These are phyloP conservation scores for Anastatus disparis DNA, from an alignment of 1,140 invertebrate species.

Conservation along the genomic window DNA sequence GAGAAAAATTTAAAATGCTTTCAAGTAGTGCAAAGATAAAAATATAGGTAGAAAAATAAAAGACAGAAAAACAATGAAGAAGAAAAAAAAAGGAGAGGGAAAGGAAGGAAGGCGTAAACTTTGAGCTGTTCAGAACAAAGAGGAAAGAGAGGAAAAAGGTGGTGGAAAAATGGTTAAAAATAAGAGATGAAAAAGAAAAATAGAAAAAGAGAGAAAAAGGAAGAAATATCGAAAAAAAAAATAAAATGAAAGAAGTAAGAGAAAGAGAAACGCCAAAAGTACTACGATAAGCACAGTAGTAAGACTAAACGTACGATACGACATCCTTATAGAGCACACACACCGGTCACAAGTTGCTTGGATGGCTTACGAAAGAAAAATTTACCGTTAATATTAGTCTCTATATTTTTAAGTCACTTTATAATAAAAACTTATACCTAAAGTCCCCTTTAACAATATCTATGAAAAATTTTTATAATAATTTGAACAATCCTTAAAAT, in stretches of 20 bases:
- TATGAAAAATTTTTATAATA: too few relatives aligned
- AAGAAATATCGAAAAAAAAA: slow-evolving; percentile 16
- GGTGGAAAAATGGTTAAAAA: background rate
- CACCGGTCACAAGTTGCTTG: slow-evolving; percentile 10
- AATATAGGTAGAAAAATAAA: slow-evolving; percentile 31
- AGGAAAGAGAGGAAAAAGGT: slow-evolving; percentile 17
- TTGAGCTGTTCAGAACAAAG: slow-evolving; percentile 34
- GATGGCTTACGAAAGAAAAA: slow-evolving; percentile 21
- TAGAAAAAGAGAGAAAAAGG: background rate
- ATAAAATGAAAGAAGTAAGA: background rate
- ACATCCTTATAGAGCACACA: background rate
- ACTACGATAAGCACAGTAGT: slow-evolving; percentile 34
- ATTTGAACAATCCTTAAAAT: too few relatives aligned
- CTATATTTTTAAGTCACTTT: background rate
- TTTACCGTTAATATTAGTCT: slow-evolving; percentile 20
- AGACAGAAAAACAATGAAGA: slow-evolving; percentile 35
- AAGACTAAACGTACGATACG: slow-evolving; percentile 37
- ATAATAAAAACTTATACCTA: too few relatives aligned
- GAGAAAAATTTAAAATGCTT: slow-evolving; percentile 33
- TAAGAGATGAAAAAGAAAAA: background rate
- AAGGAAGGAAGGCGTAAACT: slow-evolving; percentile 32
- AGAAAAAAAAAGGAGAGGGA: slow-evolving; percentile 4
- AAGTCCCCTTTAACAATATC: too few relatives aligned
- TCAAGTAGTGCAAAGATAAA: slow-evolving; percentile 18
- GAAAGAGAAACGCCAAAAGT: slow-evolving; percentile 26